These are phyloP conservation scores for Arge pagana DNA, from an alignment of 2,888 invertebrate species.

Conservation along the genomic window DNA sequence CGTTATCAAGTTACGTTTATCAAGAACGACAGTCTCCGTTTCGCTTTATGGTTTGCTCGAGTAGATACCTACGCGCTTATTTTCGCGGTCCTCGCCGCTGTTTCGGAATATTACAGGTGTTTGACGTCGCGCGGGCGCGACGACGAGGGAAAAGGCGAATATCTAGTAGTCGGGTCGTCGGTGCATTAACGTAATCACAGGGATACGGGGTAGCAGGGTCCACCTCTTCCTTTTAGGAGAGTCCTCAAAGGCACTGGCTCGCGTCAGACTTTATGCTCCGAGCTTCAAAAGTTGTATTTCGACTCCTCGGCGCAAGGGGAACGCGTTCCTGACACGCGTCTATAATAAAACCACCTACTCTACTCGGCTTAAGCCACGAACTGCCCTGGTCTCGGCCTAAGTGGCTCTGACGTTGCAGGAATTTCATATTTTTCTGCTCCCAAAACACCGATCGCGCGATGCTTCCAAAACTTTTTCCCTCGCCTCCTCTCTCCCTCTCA, in stretches of 20 bases:
- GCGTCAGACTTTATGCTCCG: no score
- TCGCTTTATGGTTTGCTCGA: no score
- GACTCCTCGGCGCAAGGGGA: slow-evolving; percentile 14
- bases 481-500: no score
- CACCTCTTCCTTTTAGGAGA: slow-evolving; percentile 20
- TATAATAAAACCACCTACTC: slow-evolving; percentile 34
- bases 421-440: slow-evolving; percentile 33
- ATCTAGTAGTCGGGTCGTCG: slow-evolving; percentile 29
- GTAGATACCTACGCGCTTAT: no score
- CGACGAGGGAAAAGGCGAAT: slow-evolving; percentile 2
- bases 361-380: slow-evolving; percentile 12
- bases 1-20: no score
- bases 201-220: slow-evolving; percentile 27
- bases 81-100: slow-evolving; percentile 28
- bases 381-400: slow-evolving; percentile 19
- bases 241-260: slow-evolving; percentile 25
- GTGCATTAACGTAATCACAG: slow-evolving; percentile 42
- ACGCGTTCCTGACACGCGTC: slow-evolving; percentile 42
- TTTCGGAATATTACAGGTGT: neutral
- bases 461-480: no score
- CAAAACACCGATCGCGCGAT: slow-evolving; percentile 26
- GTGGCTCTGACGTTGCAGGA: slow-evolving; percentile 40
- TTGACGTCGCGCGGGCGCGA: neutral
- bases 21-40: no score
- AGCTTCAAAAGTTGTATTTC: slow-evolving; percentile 5